Evolutionary conservation across 2,113 vertebrate genomes (phyloP), one percentile per base, ranked within the genome.

Genomic region (Rhinoderma darwinii): DNA sequence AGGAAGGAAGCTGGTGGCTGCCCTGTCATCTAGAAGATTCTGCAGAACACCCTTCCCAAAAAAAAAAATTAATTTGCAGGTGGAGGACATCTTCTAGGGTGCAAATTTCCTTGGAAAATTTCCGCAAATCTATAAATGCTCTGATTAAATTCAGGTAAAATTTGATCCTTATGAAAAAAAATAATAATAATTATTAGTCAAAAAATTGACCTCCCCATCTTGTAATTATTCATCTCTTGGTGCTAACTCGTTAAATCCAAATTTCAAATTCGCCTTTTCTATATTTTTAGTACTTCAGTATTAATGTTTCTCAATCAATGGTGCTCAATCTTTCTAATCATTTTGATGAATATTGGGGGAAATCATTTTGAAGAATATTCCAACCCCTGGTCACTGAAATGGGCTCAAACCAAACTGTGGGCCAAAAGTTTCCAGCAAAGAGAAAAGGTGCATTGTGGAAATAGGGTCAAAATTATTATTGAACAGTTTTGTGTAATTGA

Each of bases 261-360:
- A 41, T 5, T 41, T 72, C 32, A 35, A 30, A 6, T 68, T 37
- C 10, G 25, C 15, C 68, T 39, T 72, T 72, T 72, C 32, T 30
- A 35, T 17, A 39, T 22, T 47, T 47, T 32, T 77, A 50, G 74
- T 44, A 51, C n/a, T 47, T 77, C 74, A 77, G 74, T 77, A 77
- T 77, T 77, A 77, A 44, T 1, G 15, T 77, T 77, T 50, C 74
- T 51, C 44, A 50, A 20, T 50, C 27, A 41, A 77, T 50, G 74
- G 74, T 77, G 74, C 74, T 77, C 50, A 77, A 32, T 77, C 44
- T 32, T 76, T 76, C 5, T 44, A 41, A 73, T 39, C 9, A 18
- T 22, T 20, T 41, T 22, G 2, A 22, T 20, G 9, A 77, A 77
- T 20, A 20, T 27, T 50, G 30, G 66, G 61, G 17, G 14, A 12